These are phyloP conservation scores for Paraescarpia echinospica DNA, from an alignment of 1,140 invertebrate genomes.

Conservation along the genomic window DNA sequence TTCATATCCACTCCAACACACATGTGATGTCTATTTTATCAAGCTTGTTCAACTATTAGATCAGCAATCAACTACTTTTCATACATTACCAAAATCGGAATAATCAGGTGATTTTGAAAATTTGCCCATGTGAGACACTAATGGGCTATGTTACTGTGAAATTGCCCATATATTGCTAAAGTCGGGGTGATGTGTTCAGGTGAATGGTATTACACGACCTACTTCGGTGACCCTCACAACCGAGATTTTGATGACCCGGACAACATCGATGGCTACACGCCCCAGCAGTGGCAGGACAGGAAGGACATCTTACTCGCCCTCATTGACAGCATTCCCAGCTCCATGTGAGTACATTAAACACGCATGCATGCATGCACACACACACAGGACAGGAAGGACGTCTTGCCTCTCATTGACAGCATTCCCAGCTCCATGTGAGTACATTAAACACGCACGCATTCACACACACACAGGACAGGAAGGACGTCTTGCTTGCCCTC, in stretches of 20 bases:
- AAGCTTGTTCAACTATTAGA: no score
- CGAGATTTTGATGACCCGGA: conserved; percentile 18
- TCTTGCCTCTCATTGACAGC: conserved; percentile 27
- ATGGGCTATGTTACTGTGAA: no score
- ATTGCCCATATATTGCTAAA: background rate
- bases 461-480: conserved; percentile 23
- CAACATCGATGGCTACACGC: conserved; percentile 24
- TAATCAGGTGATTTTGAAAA: no score
- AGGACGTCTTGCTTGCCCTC: conserved; percentile 30
- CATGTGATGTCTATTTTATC: no score
- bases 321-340: conserved; percentile 1
- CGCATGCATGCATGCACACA: no score
- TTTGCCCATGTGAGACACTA: no score
- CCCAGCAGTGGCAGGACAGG: conserved; percentile 24
- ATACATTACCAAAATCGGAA: no score
- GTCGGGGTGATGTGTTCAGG: background rate
- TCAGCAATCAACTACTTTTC: no score
- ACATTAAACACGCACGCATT: background rate
- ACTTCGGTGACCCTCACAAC: conserved; percentile 18
- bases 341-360: background rate
- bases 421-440: background rate
- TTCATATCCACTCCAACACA: no score
- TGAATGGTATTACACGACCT: background rate
- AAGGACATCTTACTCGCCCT: conserved; percentile 30
- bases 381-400: conserved; percentile 30